Base-by-base conservation (phyloP, 2,888 invertebrate genomes). In the Oxyteleia sp. region DNA sequence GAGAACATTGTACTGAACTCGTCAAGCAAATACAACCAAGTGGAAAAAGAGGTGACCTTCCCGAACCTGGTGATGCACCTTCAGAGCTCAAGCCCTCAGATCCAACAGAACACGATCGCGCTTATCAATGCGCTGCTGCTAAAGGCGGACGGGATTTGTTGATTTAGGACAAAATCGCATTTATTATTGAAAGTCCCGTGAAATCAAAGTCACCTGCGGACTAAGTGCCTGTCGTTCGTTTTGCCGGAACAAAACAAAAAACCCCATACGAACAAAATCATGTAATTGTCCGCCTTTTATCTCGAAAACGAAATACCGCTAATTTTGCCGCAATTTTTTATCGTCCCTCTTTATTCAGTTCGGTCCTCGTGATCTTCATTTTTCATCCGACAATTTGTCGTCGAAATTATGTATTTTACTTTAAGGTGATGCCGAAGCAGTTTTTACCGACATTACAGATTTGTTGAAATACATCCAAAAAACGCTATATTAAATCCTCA, bases 71-170 rank as follows among this genome's bases (percentile, higher is more conserved):
- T 98, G 51, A 95, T 95, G 87, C 96, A 97, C 90, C 93, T 98
- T 51, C 97, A 97, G 91, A 96, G 96, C 87, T 93, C 95, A 18
- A 94, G 95, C 78, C 95, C 96, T 59, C 97, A 97, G 49, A 97
- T 99, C 85, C 98, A 98, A 90, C 98, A 98, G 92, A 98, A 98
- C 94, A 97, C 98, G 1, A 96, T 99, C 86, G 98, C 99, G 2
- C 94, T 99, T 18, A 97, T 99, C 74, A 99, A 99, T 95, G 98
- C 98, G 4, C 95, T 99, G 79, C 96, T 99, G 90, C 94, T 96
- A 47, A 98, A 98, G 94, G 98, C 98, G 4, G 98, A 98, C 91
- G 26, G n/a, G n/a, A 71, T 71, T 79, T 71, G 68, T 76, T 68
- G 68, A 76, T 68, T 79, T 71, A 79, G 57, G 20, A 47, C 13